Percentiles rank a stretch among this genome's conserved stretches.
These are phyloP conservation scores for Machaerirhynchus nigripectus DNA, from an alignment of 2,113 vertebrate species.

Conservation along the genomic window DNA sequence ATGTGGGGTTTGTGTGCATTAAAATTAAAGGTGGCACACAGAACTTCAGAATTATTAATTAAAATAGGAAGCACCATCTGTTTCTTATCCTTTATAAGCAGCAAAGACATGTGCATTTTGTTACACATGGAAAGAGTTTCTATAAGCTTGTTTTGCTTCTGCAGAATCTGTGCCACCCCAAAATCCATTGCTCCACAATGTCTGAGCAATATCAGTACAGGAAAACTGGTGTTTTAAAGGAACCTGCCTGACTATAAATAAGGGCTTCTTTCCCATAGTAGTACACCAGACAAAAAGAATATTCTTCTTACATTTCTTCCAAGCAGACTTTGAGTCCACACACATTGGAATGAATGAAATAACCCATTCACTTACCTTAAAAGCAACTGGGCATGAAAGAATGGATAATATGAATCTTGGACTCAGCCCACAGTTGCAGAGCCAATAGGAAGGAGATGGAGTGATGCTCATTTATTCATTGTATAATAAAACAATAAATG, in stretches of 20 bases:
- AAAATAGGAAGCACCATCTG: not conserved
- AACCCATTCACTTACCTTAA: not conserved
- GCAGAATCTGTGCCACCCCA: not conserved
- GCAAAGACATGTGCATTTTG: not conserved
- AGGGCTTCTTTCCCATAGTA: not conserved
- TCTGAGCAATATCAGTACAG: not conserved
- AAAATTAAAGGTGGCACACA: not conserved
- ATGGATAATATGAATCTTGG: not conserved
- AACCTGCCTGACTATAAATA: not conserved
- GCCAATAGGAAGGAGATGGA: not conserved
- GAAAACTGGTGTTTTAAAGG: not conserved
- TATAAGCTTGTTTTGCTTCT: not conserved
- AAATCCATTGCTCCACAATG: not conserved
- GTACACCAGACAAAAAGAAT: not conserved
- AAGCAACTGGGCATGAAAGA: not conserved
- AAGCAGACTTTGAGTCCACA: not conserved
- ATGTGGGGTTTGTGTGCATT: fast-evolving
- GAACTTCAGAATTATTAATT: not conserved
- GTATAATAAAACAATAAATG: not conserved
- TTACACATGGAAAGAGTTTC: not conserved
- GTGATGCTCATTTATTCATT: not conserved
- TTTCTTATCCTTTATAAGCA: not conserved
- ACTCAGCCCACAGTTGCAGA: not conserved
- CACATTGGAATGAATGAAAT: not conserved
- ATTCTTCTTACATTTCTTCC: not conserved